phyloP scores from a whole-genome alignment of 2,888 invertebrate genomes.

The Zygaena filipendulae region DNA sequence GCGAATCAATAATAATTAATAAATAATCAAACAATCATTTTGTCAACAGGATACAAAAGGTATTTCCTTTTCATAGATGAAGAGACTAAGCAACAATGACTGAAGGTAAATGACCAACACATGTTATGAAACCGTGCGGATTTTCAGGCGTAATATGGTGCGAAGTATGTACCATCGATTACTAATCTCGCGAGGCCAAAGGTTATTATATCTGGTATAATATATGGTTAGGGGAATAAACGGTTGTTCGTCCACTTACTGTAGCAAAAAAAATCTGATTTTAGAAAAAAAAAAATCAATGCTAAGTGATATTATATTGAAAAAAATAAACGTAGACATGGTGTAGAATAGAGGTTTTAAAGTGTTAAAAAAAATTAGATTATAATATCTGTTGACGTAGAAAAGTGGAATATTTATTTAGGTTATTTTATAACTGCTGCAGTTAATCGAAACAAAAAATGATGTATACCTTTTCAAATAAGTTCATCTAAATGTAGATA shows the following conservation, averaged over 20 bases:
- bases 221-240: conserved; percentile 38
- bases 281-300: conserved; percentile 23
- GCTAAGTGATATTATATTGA: conserved; percentile 25
- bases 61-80: conserved; percentile 51
- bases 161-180: too few relatives aligned
- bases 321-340: conserved; percentile 11
- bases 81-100: conserved; percentile 29
- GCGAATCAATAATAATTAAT: too few relatives aligned
- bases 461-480: too few relatives aligned
- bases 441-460: too few relatives aligned
- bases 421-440: too few relatives aligned
- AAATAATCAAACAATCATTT: too few relatives aligned
- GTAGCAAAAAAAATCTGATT: conserved; percentile 38
- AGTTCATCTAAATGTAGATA: too few relatives aligned
- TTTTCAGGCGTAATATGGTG: too few relatives aligned
- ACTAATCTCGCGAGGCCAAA: conserved; percentile 55
- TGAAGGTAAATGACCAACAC: too few relatives aligned
- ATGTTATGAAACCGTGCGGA: too few relatives aligned
- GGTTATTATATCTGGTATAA: conserved; percentile 27
- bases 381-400: conserved; percentile 43
- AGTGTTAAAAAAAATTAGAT: conserved; percentile 22
- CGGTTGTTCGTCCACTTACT: conserved; percentile 65
- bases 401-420: too few relatives aligned
- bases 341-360: conserved; percentile 16
- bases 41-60: too few relatives aligned